phyloP scores from a whole-genome alignment of 2,797 vertebrate species.

The Leptodactylus fallax region DNA sequence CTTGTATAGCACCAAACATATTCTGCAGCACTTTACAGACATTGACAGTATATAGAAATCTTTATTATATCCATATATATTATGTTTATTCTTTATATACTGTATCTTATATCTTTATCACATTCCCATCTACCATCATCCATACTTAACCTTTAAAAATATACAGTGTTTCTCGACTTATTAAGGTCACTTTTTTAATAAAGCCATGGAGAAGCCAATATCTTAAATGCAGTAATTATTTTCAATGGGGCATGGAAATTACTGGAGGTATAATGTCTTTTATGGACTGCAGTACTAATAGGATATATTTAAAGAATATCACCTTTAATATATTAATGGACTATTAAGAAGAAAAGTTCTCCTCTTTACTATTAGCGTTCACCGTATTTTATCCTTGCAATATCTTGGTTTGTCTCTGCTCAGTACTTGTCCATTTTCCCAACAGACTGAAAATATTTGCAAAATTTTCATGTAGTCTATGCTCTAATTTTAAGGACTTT shows the following conservation, averaged over 20 bases:
- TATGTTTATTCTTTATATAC: not conserved
- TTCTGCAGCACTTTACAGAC: too few relatives aligned
- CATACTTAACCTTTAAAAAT: not conserved
- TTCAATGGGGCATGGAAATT: conserved; percentile 26
- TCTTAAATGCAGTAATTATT: conserved; percentile 31
- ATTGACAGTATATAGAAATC: too few relatives aligned
- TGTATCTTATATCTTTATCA: not conserved
- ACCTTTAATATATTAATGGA: conserved; percentile 10
- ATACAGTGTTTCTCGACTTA: not conserved
- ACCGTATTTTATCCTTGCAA: not conserved
- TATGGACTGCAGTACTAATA: not conserved
- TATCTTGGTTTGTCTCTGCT: too few relatives aligned
- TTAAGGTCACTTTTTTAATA: conserved; percentile 17
- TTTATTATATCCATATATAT: not conserved
- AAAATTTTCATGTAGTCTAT: not conserved
- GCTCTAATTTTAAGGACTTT: not conserved
- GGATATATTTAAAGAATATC: conserved; percentile 11
- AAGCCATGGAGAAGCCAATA: not conserved
- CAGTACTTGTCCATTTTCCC: not conserved
- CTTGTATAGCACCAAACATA: too few relatives aligned
- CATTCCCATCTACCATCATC: too few relatives aligned
- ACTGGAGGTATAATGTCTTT: conserved; percentile 15
- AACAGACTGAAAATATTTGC: not conserved
- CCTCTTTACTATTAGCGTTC: not conserved
- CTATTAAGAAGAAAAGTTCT: conserved; percentile 24